Evolutionary conservation across 2,113 vertebrate species (phyloP), one percentile per base, ranked within the genome.

Genomic region (Neodontobutis hainanensis): DNA sequence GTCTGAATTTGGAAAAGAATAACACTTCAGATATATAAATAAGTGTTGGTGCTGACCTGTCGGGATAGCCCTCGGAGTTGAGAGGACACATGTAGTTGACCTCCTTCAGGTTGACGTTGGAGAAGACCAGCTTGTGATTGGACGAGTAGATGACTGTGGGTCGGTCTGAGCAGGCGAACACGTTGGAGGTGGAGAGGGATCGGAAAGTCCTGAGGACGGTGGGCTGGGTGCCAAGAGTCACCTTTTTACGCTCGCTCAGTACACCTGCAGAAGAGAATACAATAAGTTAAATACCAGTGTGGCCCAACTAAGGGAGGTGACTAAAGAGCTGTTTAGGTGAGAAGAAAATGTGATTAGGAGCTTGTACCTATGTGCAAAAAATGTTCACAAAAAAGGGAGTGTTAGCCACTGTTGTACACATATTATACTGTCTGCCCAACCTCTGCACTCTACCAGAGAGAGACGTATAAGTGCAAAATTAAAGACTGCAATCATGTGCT

Each of bases 1-100:
- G 19, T 27, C 19, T 27, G 19, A 3, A 27, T 27, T 27, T 27
- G 19, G 19, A 27, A 27, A 27, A 27, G 19, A 27, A 27, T 27
- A 27, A 27, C 19, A 27, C 19, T 27, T 27, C 1, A 27, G 19
- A 27, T 27, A 27, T 27, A 27, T 27, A 27, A 27, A 27, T 27
- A 3, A 2, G 19, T 43, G 42, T 0, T 27, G 58, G 35, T 8
- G 16, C 92, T 80, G 57, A 96, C 97, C 97, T 99, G 92, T 99
- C 97, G 0, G 97, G 97, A 46, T 99, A 99, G 0, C 97, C 97
- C 27, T 99, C 96, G 0, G 97, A 99, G 92, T 99, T 99, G 80
- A 99, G 96, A 0, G 97, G 97, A 81, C 97, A 99, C 97, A 99
- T 99, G 80, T 99, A 99, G 89, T 99, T 99, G 87, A 99, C 97